phyloP scores from a whole-genome alignment of 1,140 invertebrate species.

The Lepeophtheirus salmonis region DNA sequence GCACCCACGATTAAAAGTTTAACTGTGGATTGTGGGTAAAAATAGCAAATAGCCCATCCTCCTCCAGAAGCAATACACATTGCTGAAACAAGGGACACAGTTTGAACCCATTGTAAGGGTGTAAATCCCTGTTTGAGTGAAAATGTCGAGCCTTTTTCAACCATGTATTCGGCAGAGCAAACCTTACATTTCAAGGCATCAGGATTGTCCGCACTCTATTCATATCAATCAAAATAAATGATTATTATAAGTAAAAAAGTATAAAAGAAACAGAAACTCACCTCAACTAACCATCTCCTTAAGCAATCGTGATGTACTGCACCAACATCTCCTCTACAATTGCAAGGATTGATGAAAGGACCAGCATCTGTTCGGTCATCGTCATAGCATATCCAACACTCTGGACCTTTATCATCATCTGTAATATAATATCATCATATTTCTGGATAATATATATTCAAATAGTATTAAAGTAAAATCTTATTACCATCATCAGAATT shows the following conservation, averaged over 20 bases:
- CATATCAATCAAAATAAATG: not conserved
- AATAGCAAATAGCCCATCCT: conserved; percentile 58
- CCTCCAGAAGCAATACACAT: conserved; percentile 52
- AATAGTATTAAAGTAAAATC: conserved; percentile 1
- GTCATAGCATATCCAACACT: conserved; percentile 90
- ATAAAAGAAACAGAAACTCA: conserved; percentile 21
- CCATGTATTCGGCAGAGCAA: conserved; percentile 45
- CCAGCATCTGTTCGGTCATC: conserved; percentile 45
- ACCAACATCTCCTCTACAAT: conserved; percentile 70
- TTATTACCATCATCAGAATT: conserved; percentile 9
- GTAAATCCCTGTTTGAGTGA: conserved; percentile 57
- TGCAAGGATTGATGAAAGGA: conserved; percentile 67
- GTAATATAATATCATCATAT: not conserved
- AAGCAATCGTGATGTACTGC: conserved; percentile 79
- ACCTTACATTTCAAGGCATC: conserved; percentile 55
- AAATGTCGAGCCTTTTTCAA: conserved; percentile 35
- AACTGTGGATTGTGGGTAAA: conserved; percentile 53
- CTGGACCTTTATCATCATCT: conserved; percentile 26
- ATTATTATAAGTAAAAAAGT: not conserved
- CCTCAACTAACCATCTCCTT: conserved; percentile 60
- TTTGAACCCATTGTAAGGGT: conserved; percentile 55
- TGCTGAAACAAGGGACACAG: conserved; percentile 39
- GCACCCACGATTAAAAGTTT: conserved; percentile 54
- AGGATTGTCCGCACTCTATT: conserved; percentile 39
- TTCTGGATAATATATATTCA: not conserved